Evolutionary conservation across 2,797 vertebrate species (phyloP), one percentile per base, ranked within the genome.

Genomic region (Clarias fuscus): DNA sequence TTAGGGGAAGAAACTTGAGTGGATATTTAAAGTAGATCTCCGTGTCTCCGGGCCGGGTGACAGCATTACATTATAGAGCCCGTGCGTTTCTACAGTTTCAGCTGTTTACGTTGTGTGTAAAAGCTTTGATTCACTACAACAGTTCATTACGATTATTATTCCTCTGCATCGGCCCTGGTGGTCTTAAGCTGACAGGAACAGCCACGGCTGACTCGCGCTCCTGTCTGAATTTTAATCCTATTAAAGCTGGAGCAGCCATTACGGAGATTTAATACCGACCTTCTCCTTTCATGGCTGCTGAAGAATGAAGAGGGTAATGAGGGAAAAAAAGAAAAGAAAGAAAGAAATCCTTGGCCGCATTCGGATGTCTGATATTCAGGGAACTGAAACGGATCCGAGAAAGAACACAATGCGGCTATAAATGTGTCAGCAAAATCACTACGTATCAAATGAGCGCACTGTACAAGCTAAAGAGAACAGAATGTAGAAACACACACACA

Each of bases 201-300:
- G 84, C 76, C 76, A 73, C 43, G 64, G 72, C 86, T 75, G 87
- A 70, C 85, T 59, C 78, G 73, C 78, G 30, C 72, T 67, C 80
- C 58, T 78, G 84, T 75, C 71, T 78, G 85, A 87, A 78, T 58
- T 83, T 83, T 88, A 87, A 90, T 90, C 87, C 87, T 90, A 84
- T 88, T 90, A 88, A 88, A 90, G 86, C 87, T 65, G 71, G 76
- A 88, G 87, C 85, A 85, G 85, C 86, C 83, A 84, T 90, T 86
- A 87, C 77, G 3, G 67, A 86, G 87, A 86, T 77, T 83, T 87
- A 82, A 90, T 85, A 82, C 71, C 58, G 80, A 68, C 84, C 85
- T 43, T 78, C 70, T 76, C 70, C 67, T 84, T 83, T 81, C 78
- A 86, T 77, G 80, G 77, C 86, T 77, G 59, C 33, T 83, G 82